Conservation (phyloP, 2,113 vertebrate species). For the Pluvialis apricaria region DNA sequence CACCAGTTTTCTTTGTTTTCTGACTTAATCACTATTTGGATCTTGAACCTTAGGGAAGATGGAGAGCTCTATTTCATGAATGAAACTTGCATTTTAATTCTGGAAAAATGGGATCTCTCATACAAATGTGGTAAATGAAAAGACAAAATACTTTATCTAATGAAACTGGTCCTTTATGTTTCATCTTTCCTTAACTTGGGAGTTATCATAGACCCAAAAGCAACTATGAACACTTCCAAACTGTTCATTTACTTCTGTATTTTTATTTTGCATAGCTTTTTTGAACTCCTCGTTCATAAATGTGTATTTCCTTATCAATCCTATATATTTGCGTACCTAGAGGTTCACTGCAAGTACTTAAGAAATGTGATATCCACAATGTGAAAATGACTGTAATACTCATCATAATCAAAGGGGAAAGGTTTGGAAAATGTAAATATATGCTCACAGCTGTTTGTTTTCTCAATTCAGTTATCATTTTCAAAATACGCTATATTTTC, state of each 20-base stretch:
- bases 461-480: constrained; percentile 66
- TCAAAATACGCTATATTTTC: constrained; percentile 68
- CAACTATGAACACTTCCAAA: background rate
- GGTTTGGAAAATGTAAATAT: constrained; percentile 63
- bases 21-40: background rate
- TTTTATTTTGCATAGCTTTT: background rate
- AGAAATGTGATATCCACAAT: background rate
- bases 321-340: background rate
- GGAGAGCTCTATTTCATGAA: background rate
- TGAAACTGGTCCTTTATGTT: background rate
- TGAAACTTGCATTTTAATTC: background rate
- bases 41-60: background rate
- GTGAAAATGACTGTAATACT: background rate
- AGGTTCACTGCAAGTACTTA: background rate
- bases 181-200: background rate
- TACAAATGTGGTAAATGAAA: background rate
- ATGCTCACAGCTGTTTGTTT: constrained; percentile 72
- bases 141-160: background rate
- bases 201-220: background rate
- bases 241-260: background rate
- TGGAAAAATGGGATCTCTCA: background rate
- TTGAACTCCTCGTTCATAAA: background rate
- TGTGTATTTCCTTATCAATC: background rate
- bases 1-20: background rate
- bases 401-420: constrained; percentile 48